These are phyloP conservation scores for Saimiri boliviensis DNA, from an alignment of 2,113 vertebrate genomes.

Conservation along the genomic window DNA sequence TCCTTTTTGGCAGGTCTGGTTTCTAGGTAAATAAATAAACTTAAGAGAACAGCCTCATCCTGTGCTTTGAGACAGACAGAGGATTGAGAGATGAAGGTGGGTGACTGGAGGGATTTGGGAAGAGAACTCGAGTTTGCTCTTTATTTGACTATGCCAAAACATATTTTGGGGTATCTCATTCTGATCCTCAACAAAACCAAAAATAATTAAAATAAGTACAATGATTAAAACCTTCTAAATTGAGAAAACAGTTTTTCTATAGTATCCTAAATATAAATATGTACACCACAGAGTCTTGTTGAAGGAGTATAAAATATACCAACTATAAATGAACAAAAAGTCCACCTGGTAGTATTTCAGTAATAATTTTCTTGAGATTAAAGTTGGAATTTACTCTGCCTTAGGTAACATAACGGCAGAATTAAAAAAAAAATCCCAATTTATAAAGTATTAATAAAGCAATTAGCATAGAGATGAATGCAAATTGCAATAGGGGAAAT, in stretches of 20 bases:
- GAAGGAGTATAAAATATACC: background rate
- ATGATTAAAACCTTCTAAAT: background rate
- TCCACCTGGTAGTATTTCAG: background rate
- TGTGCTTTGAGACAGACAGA: background rate
- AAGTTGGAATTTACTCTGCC: slow-evolving; percentile 32
- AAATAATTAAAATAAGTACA: background rate
- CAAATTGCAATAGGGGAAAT: slow-evolving; percentile 23
- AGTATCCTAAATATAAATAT: background rate
- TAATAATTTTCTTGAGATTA: slow-evolving; percentile 32
- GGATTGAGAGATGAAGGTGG: background rate
- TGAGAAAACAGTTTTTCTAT: background rate
- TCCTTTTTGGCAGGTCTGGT: background rate
- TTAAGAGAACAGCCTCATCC: background rate
- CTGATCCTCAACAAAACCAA: background rate
- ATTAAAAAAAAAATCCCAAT: background rate
- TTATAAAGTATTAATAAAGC: slow-evolving; percentile 59
- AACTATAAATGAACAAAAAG: background rate
- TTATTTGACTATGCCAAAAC: background rate
- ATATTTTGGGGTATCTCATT: background rate
- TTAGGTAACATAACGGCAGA: background rate
- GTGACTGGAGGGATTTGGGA: background rate
- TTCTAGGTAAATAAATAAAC: background rate
- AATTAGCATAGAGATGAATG: slow-evolving; percentile 50
- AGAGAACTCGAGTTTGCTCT: background rate
- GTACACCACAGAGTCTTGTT: background rate